Percentiles rank a stretch among this genome's conserved stretches.
Evolutionary conservation across 2,797 vertebrate genomes (phyloP).

Genomic region (Tiaroga cobitis): DNA sequence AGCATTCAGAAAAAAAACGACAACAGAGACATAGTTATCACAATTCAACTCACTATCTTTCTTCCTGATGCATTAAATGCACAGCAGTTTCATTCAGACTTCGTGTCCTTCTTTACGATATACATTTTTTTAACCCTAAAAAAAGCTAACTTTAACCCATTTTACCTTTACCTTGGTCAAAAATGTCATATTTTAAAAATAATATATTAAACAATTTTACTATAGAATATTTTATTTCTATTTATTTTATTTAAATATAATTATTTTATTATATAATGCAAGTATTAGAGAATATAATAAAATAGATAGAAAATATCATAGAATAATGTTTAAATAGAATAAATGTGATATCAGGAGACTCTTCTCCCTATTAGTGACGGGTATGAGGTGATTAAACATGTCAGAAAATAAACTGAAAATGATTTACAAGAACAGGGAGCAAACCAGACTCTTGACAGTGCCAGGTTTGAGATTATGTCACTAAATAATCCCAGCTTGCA

Average conservation of each 20-base stretch:
- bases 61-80: background rate
- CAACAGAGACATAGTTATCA: background rate
- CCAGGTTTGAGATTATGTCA: background rate
- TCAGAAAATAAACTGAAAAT: conserved; percentile 19
- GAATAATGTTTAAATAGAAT: background rate
- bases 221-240: background rate
- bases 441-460: background rate
- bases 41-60: background rate
- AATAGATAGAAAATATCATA: background rate
- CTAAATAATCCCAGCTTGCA: conserved; percentile 1
- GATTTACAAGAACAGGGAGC: conserved; percentile 1
- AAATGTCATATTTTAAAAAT: background rate
- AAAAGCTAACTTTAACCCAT: background rate
- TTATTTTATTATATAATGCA: background rate
- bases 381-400: conserved; percentile 14
- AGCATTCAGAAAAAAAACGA: background rate
- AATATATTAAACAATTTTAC: background rate
- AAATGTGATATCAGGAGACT: background rate
- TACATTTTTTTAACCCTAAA: background rate
- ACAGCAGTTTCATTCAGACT: background rate
- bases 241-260: background rate
- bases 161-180: too few relatives aligned
- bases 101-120: background rate
- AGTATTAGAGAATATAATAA: background rate
- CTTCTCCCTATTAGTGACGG: background rate